A percentile compares a stretch with the other conserved stretches of the same genome.
These are phyloP conservation scores for Drosophila pectinifera DNA, from an alignment of 1,140 invertebrate genomes.

Conservation along the genomic window DNA sequence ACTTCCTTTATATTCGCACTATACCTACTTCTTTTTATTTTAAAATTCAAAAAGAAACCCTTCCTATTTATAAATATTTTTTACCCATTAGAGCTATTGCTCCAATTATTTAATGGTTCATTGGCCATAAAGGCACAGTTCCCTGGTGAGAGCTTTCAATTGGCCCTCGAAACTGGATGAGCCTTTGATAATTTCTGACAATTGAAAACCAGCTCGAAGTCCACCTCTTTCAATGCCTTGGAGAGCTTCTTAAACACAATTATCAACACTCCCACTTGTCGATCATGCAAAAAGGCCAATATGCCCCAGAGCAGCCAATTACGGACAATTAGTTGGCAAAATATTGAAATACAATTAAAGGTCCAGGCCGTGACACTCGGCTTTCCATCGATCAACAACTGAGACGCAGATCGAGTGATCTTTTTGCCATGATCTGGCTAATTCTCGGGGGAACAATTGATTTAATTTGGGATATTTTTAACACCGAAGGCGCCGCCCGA, in stretches of 20 bases:
- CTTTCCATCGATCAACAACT: constrained; percentile 61
- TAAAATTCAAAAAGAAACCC: background rate
- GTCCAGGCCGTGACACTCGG: constrained; percentile 66
- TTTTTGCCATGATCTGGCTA: constrained; percentile 46
- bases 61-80: constrained; percentile 7
- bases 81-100: too few relatives aligned
- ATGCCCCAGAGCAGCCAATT: constrained; percentile 59
- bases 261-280: constrained; percentile 64
- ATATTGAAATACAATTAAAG: constrained; percentile 61
- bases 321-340: constrained; percentile 77
- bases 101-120: constrained; percentile 8
- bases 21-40: background rate
- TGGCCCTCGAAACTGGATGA: constrained; percentile 14
- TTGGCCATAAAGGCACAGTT: constrained; percentile 2
- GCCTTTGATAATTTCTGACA: constrained; percentile 7
- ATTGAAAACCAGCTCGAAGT: constrained; percentile 1
- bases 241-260: constrained; percentile 42
- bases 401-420: constrained; percentile 39
- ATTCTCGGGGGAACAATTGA: constrained; percentile 57
- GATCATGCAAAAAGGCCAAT: constrained; percentile 66
- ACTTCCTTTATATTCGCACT: too few relatives aligned
- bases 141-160: constrained; percentile 18
- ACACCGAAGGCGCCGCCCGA: constrained; percentile 38
- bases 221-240: constrained; percentile 14
- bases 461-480: constrained; percentile 58